Evolutionary conservation across 2,113 vertebrate genomes (phyloP).

Genomic region (Tinamus guttatus): DNA sequence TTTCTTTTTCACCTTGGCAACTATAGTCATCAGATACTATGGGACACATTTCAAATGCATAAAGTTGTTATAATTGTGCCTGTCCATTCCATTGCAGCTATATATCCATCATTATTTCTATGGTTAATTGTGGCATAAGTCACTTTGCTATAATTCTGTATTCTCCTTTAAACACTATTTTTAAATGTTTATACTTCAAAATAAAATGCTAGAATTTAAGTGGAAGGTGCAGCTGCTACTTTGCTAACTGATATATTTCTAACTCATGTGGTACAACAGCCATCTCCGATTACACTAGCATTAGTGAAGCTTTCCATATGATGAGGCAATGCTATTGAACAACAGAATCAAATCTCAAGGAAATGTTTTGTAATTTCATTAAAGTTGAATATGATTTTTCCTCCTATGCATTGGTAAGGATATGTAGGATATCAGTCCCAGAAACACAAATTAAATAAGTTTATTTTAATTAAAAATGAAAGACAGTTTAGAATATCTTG

Average conservation of each 20-base stretch:
- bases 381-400: conserved; percentile 45
- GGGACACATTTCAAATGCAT: not conserved
- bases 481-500: not conserved
- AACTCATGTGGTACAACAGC: not conserved
- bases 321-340: conserved; percentile 48
- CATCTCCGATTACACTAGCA: conserved; percentile 55
- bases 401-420: not conserved
- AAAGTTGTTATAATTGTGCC: not conserved
- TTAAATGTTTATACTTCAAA: not conserved
- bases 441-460: not conserved
- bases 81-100: not conserved
- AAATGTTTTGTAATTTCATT: conserved; percentile 67
- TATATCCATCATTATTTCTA: not conserved
- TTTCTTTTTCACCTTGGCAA: not conserved
- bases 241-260: not conserved
- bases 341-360: conserved; percentile 48
- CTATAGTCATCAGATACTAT: not conserved
- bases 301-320: conserved; percentile 55
- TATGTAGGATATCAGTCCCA: not conserved
- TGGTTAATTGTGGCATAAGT: not conserved
- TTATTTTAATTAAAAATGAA: not conserved
- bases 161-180: not conserved
- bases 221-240: not conserved
- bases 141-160: not conserved
- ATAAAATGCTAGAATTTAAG: not conserved